Evolutionary conservation across 2,888 invertebrate genomes (phyloP).

Genomic region (Dysmachus trigonus): DNA sequence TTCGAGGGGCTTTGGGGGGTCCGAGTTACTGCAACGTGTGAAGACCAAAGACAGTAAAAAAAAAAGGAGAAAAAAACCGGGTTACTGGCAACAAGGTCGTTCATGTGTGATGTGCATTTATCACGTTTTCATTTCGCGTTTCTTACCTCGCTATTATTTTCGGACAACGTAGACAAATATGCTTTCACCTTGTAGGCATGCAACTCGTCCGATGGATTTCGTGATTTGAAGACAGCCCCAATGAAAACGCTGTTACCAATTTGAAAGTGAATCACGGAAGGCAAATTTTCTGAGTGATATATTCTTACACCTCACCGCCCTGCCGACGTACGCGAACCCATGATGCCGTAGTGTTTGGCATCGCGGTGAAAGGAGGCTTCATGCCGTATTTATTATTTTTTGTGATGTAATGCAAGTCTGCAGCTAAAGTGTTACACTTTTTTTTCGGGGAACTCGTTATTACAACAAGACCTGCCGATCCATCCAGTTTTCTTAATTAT

Average conservation of each 20-base stretch:
- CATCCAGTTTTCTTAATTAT: background rate
- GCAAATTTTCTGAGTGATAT: background rate
- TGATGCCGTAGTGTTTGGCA: background rate
- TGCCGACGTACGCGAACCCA: too few relatives aligned
- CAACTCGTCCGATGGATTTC: constrained; percentile 5
- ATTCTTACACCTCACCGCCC: background rate
- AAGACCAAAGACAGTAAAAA: background rate
- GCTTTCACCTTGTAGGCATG: constrained; percentile 30
- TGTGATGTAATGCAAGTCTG: background rate
- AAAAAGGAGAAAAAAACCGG: constrained; percentile 9
- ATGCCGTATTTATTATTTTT: background rate
- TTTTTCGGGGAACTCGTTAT: background rate
- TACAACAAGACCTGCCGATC: background rate
- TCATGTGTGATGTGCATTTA: constrained; percentile 32
- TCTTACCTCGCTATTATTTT: constrained; percentile 11
- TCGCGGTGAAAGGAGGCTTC: background rate
- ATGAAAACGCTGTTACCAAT: constrained; percentile 4
- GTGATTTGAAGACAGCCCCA: background rate
- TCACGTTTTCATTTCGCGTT: constrained; percentile 27
- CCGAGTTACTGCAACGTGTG: constrained; percentile 11
- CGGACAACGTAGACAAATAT: background rate
- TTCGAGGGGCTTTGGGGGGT: background rate
- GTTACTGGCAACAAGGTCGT: constrained; percentile 34
- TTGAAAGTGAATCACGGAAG: constrained; percentile 19
- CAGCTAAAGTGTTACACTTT: background rate